Percentiles rank a stretch among this genome's conserved stretches.
phyloP scores from a whole-genome alignment of 1,140 invertebrate genomes.

The Trichonephila clavata region DNA sequence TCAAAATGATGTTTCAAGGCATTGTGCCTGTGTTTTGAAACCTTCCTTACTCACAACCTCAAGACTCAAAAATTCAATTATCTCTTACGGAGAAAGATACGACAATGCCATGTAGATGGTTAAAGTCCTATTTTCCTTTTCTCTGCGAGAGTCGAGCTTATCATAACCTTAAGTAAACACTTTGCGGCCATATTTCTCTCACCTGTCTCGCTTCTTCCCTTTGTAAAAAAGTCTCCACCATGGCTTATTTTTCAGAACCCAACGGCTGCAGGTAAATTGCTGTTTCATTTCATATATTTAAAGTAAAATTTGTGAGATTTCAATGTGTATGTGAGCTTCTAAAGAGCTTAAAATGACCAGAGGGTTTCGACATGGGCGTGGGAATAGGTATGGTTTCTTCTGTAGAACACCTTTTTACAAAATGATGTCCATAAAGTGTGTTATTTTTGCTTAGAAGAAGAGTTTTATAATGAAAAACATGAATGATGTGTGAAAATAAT shows the following conservation, averaged over 20 bases:
- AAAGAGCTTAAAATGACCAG: too few relatives aligned
- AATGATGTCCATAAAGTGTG: too few relatives aligned
- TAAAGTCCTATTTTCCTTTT: background rate
- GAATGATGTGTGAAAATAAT: too few relatives aligned
- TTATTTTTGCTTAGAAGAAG: too few relatives aligned
- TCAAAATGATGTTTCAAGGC: too few relatives aligned
- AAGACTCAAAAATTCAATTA: background rate
- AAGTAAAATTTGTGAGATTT: background rate
- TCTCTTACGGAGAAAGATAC: background rate
- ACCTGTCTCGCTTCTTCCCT: background rate
- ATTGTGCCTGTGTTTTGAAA: background rate
- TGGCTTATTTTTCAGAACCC: constrained; percentile 15
- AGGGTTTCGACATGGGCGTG: too few relatives aligned
- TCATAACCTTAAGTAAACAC: constrained; percentile 33
- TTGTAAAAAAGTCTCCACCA: background rate
- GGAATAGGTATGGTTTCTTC: too few relatives aligned
- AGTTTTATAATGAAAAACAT: too few relatives aligned
- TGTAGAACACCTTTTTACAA: too few relatives aligned
- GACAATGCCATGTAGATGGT: background rate
- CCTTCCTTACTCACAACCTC: background rate
- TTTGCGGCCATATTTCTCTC: constrained; percentile 34
- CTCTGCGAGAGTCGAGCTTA: background rate
- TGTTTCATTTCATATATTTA: too few relatives aligned
- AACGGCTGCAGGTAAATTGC: constrained; percentile 34
- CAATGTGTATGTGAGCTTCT: too few relatives aligned